Base-by-base conservation (phyloP, 2,113 vertebrate genomes). In the Arvicanthis niloticus region DNA sequence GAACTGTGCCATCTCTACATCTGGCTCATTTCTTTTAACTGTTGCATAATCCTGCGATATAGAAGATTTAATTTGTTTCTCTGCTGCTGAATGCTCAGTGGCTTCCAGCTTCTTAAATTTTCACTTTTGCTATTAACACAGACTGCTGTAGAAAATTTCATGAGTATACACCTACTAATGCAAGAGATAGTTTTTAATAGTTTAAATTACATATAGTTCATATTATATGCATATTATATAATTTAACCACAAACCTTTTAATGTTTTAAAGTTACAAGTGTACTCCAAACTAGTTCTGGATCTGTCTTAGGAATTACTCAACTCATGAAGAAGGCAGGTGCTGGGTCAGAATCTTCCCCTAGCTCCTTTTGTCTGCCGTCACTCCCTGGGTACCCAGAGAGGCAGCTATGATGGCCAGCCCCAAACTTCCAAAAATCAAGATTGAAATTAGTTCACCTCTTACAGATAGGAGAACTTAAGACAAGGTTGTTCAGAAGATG, bases 21-120 rank as follows among this genome's bases (percentile, higher is more conserved):
- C 45, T 76, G 2, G 75, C 31, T 94, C 11, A 90, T 82, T 90
- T 89, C 75, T 72, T 91, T 94, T 92, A 75, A 86, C 53, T 86
- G 17, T 10, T 87, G 34, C 4, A 70, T 45, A 78, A 73, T 29
- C 29, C 17, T 72, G 29, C n/a, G 56, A 84, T 77, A 88, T 0
- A 77, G 45, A 70, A 13, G 60, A 82, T 70, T 92, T 80, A 62
- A 72, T 86, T 89, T 88, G 22, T 45, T 92, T 24, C 4, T 67
- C 29, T 10, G 40, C 3, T 34, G 48, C 9, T 29, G 24, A 21
- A 73, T 7, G 76, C 16, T 72, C 29, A 7, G 3, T 10, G 48
- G 80, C 70, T 90, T 82, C 75, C 1, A 42, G 31, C 5, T 45
- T 67, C n/a, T 34, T 70, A 56, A 12, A 17, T 13, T 21, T 67